These are phyloP conservation scores for Triplophysa bombifrons DNA, from an alignment of 2,797 vertebrate species.

Conservation along the genomic window DNA sequence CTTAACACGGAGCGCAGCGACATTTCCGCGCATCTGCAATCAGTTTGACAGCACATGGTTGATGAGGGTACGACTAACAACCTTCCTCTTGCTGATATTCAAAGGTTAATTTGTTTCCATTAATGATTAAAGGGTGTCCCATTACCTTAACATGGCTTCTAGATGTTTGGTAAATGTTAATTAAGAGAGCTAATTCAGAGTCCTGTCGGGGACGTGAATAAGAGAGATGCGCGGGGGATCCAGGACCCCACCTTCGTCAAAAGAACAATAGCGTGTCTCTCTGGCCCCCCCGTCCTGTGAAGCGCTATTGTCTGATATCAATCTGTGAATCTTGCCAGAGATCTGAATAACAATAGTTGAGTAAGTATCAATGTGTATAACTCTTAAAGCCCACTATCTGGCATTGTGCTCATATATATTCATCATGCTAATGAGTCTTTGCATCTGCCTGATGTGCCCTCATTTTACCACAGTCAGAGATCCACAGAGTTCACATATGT, in stretches of 20 bases:
- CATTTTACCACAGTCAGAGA: background rate
- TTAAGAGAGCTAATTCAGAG: conserved; percentile 55
- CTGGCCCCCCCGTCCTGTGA: conserved; percentile 18
- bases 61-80: conserved; percentile 55
- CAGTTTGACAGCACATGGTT: conserved; percentile 35
- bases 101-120: conserved; percentile 78
- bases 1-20: background rate
- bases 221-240: background rate
- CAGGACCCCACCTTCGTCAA: conserved; percentile 11
- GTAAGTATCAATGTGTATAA: conserved; percentile 36
- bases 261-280: conserved; percentile 43
- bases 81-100: conserved; percentile 65
- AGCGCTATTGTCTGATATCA: conserved; percentile 51
- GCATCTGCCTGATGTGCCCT: conserved; percentile 12
- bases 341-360: conserved; percentile 65
- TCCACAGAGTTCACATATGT: background rate
- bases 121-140: conserved; percentile 68
- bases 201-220: conserved; percentile 48
- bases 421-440: conserved; percentile 21
- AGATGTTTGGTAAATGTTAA: conserved; percentile 61
- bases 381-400: conserved; percentile 30
- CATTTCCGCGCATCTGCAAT: conserved; percentile 54
- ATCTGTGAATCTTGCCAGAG: conserved; percentile 36
- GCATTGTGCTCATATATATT: conserved; percentile 33
- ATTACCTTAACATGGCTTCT: conserved; percentile 61